A percentile compares a stretch with the other conserved stretches of the same genome.
These are phyloP conservation scores for Albula goreensis DNA, from an alignment of 2,113 vertebrate species.

Conservation along the genomic window DNA sequence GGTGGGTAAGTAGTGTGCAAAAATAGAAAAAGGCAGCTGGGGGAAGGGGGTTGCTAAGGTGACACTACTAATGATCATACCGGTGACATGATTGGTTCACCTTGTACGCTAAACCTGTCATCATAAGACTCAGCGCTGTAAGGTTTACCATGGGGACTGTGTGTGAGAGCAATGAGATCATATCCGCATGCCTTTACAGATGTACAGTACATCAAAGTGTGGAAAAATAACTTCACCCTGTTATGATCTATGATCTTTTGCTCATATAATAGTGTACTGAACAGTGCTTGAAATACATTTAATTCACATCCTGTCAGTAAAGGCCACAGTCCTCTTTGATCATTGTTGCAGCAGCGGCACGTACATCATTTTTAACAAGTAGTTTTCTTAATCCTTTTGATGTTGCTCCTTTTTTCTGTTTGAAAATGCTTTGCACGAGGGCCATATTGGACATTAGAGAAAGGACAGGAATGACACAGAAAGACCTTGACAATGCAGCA, in stretches of 20 bases:
- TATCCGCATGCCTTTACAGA: not conserved
- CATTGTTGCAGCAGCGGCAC: not conserved
- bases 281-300: not conserved
- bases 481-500: not conserved
- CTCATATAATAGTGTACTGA: not conserved
- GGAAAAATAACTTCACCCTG: not conserved
- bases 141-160: not conserved
- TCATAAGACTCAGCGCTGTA: not conserved
- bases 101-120: not conserved
- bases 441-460: not conserved
- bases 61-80: not conserved
- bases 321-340: not conserved
- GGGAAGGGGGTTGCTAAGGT: not conserved
- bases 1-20: not conserved
- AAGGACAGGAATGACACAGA: not conserved
- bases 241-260: not conserved
- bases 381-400: not conserved
- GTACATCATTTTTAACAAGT: not conserved
- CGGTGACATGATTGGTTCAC: not conserved
- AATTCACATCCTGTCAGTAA: not conserved
- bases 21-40: not conserved
- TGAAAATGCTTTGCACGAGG: not conserved
- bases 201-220: not conserved
- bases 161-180: not conserved
- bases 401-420: not conserved